Percentiles rank a stretch among this genome's conserved stretches.
phyloP scores from a whole-genome alignment of 2,888 invertebrate genomes.

The Drepanosiphum platanoidis region DNA sequence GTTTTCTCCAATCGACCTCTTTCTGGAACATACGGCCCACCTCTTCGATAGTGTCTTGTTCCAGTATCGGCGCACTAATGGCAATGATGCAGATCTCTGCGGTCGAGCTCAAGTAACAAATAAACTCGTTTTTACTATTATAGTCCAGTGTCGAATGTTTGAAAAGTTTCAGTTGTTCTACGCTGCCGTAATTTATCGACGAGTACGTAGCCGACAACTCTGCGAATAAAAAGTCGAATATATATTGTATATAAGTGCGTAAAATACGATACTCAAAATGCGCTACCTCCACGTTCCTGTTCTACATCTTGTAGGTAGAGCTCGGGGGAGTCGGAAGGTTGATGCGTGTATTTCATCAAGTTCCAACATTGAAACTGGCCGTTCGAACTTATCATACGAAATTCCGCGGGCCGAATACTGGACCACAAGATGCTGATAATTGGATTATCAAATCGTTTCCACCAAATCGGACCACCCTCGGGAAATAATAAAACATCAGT shows the following conservation, averaged over 20 bases:
- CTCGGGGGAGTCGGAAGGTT: no score
- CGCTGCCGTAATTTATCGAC: neutral
- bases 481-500: neutral
- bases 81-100: constrained; percentile 2
- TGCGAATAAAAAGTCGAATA: neutral
- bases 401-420: constrained; percentile 23
- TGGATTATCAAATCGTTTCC: constrained; percentile 34
- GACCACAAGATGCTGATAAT: constrained; percentile 48
- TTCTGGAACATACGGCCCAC: constrained; percentile 18
- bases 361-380: constrained; percentile 66
- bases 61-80: neutral
- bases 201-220: constrained; percentile 28
- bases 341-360: constrained; percentile 66
- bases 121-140: constrained; percentile 10
- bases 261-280: neutral
- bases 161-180: neutral
- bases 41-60: neutral
- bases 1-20: constrained; percentile 3
- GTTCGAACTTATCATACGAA: constrained; percentile 61
- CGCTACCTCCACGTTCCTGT: neutral
- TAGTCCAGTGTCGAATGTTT: constrained; percentile 2
- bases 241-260: neutral
- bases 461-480: constrained; percentile 49
- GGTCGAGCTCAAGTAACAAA: constrained; percentile 23
- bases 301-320: neutral